These are phyloP conservation scores for Sminthopsis crassicaudata DNA, from an alignment of 2,113 vertebrate genomes.

Conservation along the genomic window DNA sequence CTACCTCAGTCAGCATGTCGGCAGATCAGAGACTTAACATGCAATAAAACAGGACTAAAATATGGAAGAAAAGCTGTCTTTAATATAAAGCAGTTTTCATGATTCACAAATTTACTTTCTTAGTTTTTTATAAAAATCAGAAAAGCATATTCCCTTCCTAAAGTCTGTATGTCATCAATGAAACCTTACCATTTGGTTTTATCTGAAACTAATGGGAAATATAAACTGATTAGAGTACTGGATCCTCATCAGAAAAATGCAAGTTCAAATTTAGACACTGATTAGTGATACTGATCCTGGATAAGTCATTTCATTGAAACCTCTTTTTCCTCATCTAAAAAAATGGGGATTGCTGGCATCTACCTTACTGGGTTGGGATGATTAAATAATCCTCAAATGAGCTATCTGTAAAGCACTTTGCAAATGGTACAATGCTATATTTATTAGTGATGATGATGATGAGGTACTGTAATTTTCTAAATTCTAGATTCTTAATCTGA, in stretches of 20 bases:
- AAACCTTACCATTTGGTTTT: not conserved
- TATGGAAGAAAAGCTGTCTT: not conserved
- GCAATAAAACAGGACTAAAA: not conserved
- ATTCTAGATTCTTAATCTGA: not conserved
- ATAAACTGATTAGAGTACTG: not conserved
- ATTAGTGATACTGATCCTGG: not conserved
- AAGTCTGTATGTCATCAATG: not conserved
- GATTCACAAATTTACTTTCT: not conserved
- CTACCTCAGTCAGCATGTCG: not conserved
- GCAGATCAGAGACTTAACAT: not conserved
- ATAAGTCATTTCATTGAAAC: slow-evolving; percentile 18
- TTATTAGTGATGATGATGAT: not conserved
- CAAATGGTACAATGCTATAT: not conserved
- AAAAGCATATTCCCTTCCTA: not conserved
- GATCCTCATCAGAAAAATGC: not conserved
- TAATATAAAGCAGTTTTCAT: not conserved
- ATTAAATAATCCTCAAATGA: not conserved
- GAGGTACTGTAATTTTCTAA: not conserved
- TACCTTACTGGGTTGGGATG: not conserved
- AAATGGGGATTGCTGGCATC: slow-evolving; percentile 29
- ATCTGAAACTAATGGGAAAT: not conserved
- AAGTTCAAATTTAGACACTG: not conserved
- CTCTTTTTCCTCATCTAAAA: slow-evolving; percentile 20
- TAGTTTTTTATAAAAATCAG: not conserved
- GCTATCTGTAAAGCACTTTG: not conserved